Base-by-base conservation (phyloP, 2,113 vertebrate genomes). In the Mohoua ochrocephala region DNA sequence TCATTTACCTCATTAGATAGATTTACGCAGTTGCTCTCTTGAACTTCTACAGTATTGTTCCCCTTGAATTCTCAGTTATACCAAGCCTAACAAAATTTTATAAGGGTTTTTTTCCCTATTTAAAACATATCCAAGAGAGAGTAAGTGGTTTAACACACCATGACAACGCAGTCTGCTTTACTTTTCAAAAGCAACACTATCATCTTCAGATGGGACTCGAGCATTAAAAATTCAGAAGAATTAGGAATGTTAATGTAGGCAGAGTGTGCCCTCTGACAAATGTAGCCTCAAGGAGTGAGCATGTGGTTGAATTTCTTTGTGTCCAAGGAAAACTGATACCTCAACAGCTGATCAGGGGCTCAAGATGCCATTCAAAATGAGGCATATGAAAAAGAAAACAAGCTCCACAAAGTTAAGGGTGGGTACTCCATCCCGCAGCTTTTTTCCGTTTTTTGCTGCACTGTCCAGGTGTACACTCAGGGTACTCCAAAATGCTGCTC, bases 151-250 rank as follows among this genome's bases (percentile, higher is more conserved):
- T 71, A 86, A 70, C 9, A 84, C n/a, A 81, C 12, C 5, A 1
- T 9, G 63, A 70, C 15, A 71, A 76, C 0, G 0, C 2, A 5
- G 31, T 20, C 33, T 67, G 71, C 39, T 81, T 87, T 64, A 19
- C 42, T 78, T 84, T 78, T 68, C 27, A 93, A 82, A 87, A 89
- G 61, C 49, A 82, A 78, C n/a, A 41, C 35, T n/a, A 76, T 44
- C n/a, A 82, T 44, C 53, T 81, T 60, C 44, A 89, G n/a, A 60
- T 45, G 28, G 42, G 47, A 85, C 44, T 67, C 2, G 0, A 68
- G 49, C 64, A 87, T 91, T 77, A 95, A 95, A 94, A 73, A 95
- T 94, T 79, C 82, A 91, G 30, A 47, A 88, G 79, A 77, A 39
- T 61, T 50, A 61, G 47, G 54, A 83, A 94, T 69, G 65, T 76